Conservation (phyloP, 2,888 invertebrate species). For the Gandaritis pyraliata region DNA sequence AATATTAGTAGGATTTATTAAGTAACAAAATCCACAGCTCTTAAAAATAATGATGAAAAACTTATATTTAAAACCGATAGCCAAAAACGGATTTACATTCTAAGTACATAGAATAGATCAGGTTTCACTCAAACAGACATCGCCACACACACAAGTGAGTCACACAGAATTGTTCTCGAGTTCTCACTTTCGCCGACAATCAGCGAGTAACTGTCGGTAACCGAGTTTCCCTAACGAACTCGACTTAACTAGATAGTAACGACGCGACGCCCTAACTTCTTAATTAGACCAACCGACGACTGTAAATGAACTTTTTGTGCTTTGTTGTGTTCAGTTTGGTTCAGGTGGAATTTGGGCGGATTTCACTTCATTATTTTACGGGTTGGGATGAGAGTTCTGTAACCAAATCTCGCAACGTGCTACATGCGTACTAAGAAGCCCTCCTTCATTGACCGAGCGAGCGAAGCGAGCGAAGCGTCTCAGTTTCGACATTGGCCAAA, state of each 20-base stretch:
- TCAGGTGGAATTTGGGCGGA: constrained; percentile 18
- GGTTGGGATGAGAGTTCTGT: too few relatives aligned
- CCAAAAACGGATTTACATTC: too few relatives aligned
- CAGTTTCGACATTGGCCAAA: too few relatives aligned
- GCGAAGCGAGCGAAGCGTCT: too few relatives aligned
- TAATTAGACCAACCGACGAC: constrained; percentile 69
- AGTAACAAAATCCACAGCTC: too few relatives aligned
- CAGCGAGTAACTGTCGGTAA: constrained; percentile 67
- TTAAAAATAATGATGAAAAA: too few relatives aligned
- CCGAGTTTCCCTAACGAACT: constrained; percentile 76
- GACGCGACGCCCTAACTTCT: constrained; percentile 66
- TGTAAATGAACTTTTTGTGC: constrained; percentile 57
- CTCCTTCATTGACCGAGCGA: too few relatives aligned
- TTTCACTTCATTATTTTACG: constrained; percentile 7
- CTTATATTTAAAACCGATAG: too few relatives aligned
- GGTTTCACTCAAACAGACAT: not conserved
- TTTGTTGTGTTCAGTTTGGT: constrained; percentile 34
- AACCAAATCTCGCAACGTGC: too few relatives aligned
- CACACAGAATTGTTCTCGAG: constrained; percentile 39
- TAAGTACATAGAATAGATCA: too few relatives aligned
- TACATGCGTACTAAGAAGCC: too few relatives aligned
- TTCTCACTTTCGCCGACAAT: constrained; percentile 72
- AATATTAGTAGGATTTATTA: too few relatives aligned
- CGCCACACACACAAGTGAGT: constrained; percentile 17
- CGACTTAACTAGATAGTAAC: constrained; percentile 72